Evolutionary conservation across 1,140 invertebrate genomes (phyloP).

Genomic region (Eumeta japonica): DNA sequence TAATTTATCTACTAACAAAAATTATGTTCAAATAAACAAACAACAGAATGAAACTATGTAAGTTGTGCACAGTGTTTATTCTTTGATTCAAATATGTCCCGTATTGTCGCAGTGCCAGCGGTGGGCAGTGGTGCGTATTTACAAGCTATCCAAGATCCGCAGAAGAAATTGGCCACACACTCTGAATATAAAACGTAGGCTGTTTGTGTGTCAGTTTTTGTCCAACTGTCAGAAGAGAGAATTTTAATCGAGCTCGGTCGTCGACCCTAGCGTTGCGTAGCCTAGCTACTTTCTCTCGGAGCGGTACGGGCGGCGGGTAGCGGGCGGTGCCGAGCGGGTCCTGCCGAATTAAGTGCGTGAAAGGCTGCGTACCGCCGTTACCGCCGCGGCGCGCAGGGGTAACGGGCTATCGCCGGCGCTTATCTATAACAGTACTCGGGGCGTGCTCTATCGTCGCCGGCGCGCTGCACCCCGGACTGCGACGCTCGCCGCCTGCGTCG

Average conservation of each 20-base stretch:
- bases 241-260: conserved; percentile 49
- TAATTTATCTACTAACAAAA: too few species aligned
- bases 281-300: conserved; percentile 53
- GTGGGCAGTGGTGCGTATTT: too few species aligned
- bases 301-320: conserved; percentile 24
- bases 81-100: too few species aligned
- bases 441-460: too few species aligned
- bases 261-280: conserved; percentile 55
- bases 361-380: conserved; percentile 42
- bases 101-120: too few species aligned
- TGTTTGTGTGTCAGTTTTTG: conserved; percentile 54
- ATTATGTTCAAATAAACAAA: too few species aligned
- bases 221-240: conserved; percentile 50
- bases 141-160: conserved; percentile 40
- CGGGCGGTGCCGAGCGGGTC: conserved; percentile 37
- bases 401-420: too few species aligned
- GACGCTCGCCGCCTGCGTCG: too few species aligned
- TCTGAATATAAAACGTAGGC: conserved; percentile 49
- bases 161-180: conserved; percentile 49
- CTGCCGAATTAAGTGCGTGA: conserved; percentile 55
- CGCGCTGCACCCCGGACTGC: too few species aligned
- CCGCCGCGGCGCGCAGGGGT: conserved; percentile 17
- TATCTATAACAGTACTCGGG: too few species aligned
- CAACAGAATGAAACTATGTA: too few species aligned
- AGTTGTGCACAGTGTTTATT: too few species aligned